phyloP scores from a whole-genome alignment of 2,888 invertebrate species.

The Gonocerus acuteangulatus region DNA sequence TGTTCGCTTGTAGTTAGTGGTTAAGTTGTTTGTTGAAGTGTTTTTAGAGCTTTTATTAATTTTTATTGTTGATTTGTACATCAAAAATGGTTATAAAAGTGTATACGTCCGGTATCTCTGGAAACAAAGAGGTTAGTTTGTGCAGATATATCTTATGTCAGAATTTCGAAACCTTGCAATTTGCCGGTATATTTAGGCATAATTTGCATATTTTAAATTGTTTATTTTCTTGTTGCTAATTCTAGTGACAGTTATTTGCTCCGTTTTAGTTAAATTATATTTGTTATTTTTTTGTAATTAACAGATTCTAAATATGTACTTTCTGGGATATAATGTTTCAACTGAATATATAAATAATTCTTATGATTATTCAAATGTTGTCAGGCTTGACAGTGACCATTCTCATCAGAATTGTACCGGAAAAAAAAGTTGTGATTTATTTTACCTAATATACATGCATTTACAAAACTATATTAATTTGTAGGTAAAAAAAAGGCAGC shows the following conservation, averaged over 20 bases:
- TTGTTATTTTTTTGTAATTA: not conserved
- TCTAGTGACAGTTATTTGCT: not conserved
- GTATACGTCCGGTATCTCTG: constrained; percentile 85
- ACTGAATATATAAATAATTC: too few relatives aligned
- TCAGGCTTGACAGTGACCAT: constrained; percentile 40
- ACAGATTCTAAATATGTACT: not conserved
- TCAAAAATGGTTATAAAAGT: constrained; percentile 76
- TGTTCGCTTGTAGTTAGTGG: not conserved
- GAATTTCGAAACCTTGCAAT: too few relatives aligned
- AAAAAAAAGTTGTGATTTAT: constrained; percentile 16
- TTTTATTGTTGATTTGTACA: not conserved
- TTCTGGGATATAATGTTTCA: not conserved
- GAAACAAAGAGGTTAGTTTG: constrained; percentile 84
- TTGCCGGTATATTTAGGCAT: too few relatives aligned
- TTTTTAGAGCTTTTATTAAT: not conserved
- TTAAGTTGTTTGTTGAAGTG: constrained; percentile 1
- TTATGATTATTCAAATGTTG: not conserved
- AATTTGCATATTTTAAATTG: too few relatives aligned
- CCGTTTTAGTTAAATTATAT: not conserved
- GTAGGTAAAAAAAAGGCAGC: constrained; percentile 92
- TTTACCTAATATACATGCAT: not conserved
- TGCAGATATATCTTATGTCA: too few relatives aligned
- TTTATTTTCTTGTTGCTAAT: not conserved
- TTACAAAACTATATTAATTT: constrained; percentile 38
- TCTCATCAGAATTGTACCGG: not conserved